phyloP scores from a whole-genome alignment of 2,888 invertebrate species.

The Ptychoptera contaminata region DNA sequence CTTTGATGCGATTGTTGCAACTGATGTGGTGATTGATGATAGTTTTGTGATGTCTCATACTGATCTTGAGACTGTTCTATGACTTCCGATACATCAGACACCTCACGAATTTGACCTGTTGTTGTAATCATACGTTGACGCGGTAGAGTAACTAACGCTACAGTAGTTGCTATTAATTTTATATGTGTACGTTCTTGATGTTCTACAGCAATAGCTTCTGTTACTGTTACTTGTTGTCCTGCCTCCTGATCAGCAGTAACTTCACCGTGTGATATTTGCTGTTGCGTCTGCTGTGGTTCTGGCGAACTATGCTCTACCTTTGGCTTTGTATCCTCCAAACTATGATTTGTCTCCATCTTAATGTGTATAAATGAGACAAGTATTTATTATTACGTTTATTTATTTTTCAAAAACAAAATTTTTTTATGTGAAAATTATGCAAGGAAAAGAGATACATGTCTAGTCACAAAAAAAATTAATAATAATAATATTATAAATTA shows the following conservation, averaged over 20 bases:
- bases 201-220: slow-evolving; percentile 15
- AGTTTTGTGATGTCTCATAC: slow-evolving; percentile 1
- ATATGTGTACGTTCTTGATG: slow-evolving; percentile 5
- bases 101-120: slow-evolving; percentile 27
- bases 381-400: no score
- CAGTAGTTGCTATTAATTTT: slow-evolving; percentile 6
- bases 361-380: no score
- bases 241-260: not conserved
- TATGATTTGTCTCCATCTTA: no score
- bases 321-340: no score
- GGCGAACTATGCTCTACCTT: no score
- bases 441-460: no score
- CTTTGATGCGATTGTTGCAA: not conserved
- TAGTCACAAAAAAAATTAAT: no score
- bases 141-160: slow-evolving; percentile 20
- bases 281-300: no score
- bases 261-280: no score
- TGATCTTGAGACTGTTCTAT: not conserved
- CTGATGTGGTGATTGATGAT: not conserved
- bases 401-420: no score
- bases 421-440: no score
- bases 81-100: slow-evolving; percentile 21
- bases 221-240: slow-evolving; percentile 14
- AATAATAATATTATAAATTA: no score
- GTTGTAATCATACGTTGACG: slow-evolving; percentile 26